Evolutionary conservation across 2,113 vertebrate species (phyloP), one percentile per base, ranked within the genome.

Genomic region (Brienomyrus longianalis): DNA sequence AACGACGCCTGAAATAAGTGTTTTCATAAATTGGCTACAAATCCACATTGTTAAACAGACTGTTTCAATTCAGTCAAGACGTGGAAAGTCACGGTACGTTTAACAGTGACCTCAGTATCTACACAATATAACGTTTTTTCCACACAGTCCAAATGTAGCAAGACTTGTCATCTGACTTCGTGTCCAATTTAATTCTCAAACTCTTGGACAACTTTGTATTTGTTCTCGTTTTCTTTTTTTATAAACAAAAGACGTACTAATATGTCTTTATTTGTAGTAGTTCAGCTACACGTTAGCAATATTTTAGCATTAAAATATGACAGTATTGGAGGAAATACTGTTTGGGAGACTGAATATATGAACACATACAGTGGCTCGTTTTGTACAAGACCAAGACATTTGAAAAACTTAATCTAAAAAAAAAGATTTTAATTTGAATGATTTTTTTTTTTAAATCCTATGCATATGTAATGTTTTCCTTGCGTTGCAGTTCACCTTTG

Each of bases 131-230:
- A 31, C 31, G 31, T 31, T 31, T 31, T 31, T 31, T 31, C 31
- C 83, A 90, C 91, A 70, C 90, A 70, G 90, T 87, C 45, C 43
- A 88, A 91, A 89, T 89, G 93, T 94, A 96, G 93, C 95, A 95
- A 92, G 51, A 35, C 52, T 50, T 45, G 45, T 23, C 90, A 89
- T 88, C 88, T 48, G 23, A 89, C 31, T 59, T 92, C 70, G 90
- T 90, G 89, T 43, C 89, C 43, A 56, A 15, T 48, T 47, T 43
- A 83, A 80, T 27, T 88, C 10, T 66, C 54, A 84, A 17, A 50
- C 51, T 45, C 35, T n/a, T 51, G 27, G 48, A 62, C 31, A 87
- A 90, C 47, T 90, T 87, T 56, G 43, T 90, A 83, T 11, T 35
- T 54, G 21, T 90, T 74, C 23, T 89, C 54, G 23, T 90, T 59